A percentile compares a stretch with the other conserved stretches of the same genome.
Evolutionary conservation across 2,888 invertebrate species (phyloP).

Genomic region (Anagyrus pseudococci): DNA sequence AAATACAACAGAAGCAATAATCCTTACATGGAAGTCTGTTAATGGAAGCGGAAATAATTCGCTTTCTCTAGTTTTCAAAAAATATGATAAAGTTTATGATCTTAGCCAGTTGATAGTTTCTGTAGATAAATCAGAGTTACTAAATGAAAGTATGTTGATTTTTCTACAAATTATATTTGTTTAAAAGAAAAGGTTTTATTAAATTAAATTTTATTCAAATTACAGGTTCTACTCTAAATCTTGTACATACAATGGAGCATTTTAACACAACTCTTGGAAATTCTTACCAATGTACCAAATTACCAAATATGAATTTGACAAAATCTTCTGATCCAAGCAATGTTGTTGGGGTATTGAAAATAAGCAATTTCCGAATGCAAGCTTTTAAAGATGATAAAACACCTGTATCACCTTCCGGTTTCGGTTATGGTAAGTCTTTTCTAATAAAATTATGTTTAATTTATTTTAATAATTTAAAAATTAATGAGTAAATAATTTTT

Average conservation of each 20-base stretch:
- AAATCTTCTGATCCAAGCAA: slow-evolving; percentile 48
- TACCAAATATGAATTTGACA: slow-evolving; percentile 68
- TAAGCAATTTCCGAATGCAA: slow-evolving; percentile 75
- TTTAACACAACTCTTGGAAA: slow-evolving; percentile 60
- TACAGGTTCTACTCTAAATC: slow-evolving; percentile 22
- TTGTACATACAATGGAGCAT: slow-evolving; percentile 17
- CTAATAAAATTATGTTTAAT: slow-evolving; percentile 10
- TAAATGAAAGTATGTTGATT: slow-evolving; percentile 52
- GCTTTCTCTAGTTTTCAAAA: slow-evolving; percentile 61
- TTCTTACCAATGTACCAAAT: slow-evolving; percentile 76
- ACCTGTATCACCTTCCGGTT: too few relatives aligned
- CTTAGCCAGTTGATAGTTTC: slow-evolving; percentile 48
- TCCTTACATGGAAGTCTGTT: slow-evolving; percentile 58
- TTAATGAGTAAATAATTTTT: slow-evolving; percentile 44
- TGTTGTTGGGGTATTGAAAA: slow-evolving; percentile 64
- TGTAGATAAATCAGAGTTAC: slow-evolving; percentile 54
- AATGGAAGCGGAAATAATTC: slow-evolving; percentile 43
- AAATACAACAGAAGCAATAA: slow-evolving; percentile 54
- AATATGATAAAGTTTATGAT: slow-evolving; percentile 54
- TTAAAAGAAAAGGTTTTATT: slow-evolving; percentile 2
- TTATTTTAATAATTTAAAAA: neutral
- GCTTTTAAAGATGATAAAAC: slow-evolving; percentile 70
- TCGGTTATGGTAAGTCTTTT: slow-evolving; percentile 69
- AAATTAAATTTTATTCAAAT: slow-evolving; percentile 21
- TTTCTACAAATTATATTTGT: neutral